phyloP scores from a whole-genome alignment of 2,888 invertebrate species.

The Tetheella fluctuosa region DNA sequence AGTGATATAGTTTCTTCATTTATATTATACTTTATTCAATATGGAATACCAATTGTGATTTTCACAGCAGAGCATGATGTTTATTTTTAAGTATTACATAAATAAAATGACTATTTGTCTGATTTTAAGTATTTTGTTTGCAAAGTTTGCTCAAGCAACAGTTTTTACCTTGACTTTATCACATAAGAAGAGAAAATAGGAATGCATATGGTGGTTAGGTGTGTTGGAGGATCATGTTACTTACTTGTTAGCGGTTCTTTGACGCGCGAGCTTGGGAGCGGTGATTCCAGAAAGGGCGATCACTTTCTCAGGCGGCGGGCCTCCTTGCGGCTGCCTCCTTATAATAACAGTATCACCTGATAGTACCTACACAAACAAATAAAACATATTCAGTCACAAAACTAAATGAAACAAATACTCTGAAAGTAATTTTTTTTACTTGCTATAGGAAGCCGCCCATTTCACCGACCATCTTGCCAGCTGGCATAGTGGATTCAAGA shows the following conservation, averaged over 20 bases:
- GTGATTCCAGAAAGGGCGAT: constrained; percentile 95
- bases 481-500: not conserved
- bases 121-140: not conserved
- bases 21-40: not conserved
- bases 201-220: not conserved
- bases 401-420: not conserved
- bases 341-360: constrained; percentile 98
- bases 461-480: not conserved
- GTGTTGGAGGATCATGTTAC: constrained; percentile 26
- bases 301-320: constrained; percentile 96
- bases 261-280: constrained; percentile 92
- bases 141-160: not conserved
- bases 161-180: not conserved
- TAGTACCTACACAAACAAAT: constrained; percentile 87
- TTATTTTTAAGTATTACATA: not conserved
- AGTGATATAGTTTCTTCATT: not conserved
- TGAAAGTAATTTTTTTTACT: not conserved
- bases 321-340: constrained; percentile 92
- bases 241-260: constrained; percentile 74
- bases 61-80: not conserved
- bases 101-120: not conserved
- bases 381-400: not conserved
- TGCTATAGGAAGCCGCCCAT: not conserved
- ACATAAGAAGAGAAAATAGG: not conserved
- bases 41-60: not conserved